These are phyloP conservation scores for Melospiza melodia DNA, from an alignment of 2,113 vertebrate species.

Conservation along the genomic window DNA sequence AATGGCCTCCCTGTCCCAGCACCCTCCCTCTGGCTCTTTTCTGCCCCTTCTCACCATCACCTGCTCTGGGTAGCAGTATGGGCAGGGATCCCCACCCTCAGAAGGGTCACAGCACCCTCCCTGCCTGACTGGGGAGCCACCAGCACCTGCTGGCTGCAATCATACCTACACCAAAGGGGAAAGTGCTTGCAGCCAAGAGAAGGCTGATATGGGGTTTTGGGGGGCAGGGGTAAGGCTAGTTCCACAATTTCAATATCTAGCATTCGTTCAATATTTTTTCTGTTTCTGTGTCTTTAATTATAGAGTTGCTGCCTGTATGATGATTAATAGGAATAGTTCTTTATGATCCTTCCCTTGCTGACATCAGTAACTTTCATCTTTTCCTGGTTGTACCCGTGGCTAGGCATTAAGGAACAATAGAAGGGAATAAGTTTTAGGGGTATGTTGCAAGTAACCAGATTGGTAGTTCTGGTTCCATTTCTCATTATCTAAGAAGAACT, in stretches of 20 bases:
- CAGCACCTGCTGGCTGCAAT: not conserved
- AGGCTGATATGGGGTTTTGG: fast-evolving
- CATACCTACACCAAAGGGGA: not conserved
- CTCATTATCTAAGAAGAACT: too few relatives aligned
- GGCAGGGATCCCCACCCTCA: fast-evolving
- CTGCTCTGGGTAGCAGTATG: fast-evolving
- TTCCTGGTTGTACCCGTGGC: not conserved
- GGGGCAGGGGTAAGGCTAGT: not conserved
- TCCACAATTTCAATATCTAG: not conserved
- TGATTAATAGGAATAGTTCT: not conserved
- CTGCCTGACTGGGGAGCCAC: not conserved
- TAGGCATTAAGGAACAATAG: too few relatives aligned
- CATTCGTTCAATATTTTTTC: not conserved
- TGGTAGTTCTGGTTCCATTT: too few relatives aligned
- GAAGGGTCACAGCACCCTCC: too few relatives aligned
- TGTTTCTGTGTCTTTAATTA: not conserved
- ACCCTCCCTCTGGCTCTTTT: too few relatives aligned
- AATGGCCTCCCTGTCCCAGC: fast-evolving
- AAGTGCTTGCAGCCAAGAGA: not conserved
- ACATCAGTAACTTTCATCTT: not conserved
- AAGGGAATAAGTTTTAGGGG: too few relatives aligned
- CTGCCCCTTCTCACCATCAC: fast-evolving
- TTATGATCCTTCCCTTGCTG: not conserved
- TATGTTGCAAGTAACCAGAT: too few relatives aligned
- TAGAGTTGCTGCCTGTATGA: not conserved